Evolutionary conservation across 2,113 vertebrate genomes (phyloP), one percentile per base, ranked within the genome.

Genomic region (Neogobius melanostomus): DNA sequence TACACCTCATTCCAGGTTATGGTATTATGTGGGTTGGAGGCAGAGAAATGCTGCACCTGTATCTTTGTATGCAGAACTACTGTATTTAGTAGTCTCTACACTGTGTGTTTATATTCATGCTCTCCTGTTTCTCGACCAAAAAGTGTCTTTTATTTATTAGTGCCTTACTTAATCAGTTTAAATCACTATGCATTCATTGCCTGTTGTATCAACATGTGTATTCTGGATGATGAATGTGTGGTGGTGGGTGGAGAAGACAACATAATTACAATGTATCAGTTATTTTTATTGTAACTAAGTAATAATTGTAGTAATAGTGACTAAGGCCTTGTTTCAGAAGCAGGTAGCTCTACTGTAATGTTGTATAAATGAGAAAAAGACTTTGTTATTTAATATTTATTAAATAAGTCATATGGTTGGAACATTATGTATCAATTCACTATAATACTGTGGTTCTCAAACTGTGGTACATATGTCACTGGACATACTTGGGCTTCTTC

Each of bases 101-200:
- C 28, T 36, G 28, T 36, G 28, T 2, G 28, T 36, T 36, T 36
- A 53, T 11, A 56, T 56, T 9, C 21, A 11, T 56, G 53, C 28
- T 11, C 7, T 21, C 6, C 17, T 56, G 1, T 28, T 56, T 21
- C 17, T 56, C 17, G 11, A 56, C 53, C 53, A 56, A 1, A 71
- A 76, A 69, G n/a, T 8, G 62, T 71, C 36, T 42, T n/a, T 42
- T 69, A 69, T 78, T 62, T 72, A 52, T 15, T 16, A 28, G 72
- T 87, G 79, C 72, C 74, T 87, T 49, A 60, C 68, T 52, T 43
- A 66, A 42, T 6, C 7, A 2, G 16, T 48, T 28, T 16, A 47
- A 68, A 70, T 6, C 7, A 59, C 28, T 42, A 14, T 59, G 56
- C 56, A 11, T 59, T 42, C 28, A 59, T 11, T 42, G 21, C 12